A percentile compares a stretch with the other conserved stretches of the same genome.
Evolutionary conservation across 2,888 invertebrate species (phyloP).

Genomic region (Dicycla oo): DNA sequence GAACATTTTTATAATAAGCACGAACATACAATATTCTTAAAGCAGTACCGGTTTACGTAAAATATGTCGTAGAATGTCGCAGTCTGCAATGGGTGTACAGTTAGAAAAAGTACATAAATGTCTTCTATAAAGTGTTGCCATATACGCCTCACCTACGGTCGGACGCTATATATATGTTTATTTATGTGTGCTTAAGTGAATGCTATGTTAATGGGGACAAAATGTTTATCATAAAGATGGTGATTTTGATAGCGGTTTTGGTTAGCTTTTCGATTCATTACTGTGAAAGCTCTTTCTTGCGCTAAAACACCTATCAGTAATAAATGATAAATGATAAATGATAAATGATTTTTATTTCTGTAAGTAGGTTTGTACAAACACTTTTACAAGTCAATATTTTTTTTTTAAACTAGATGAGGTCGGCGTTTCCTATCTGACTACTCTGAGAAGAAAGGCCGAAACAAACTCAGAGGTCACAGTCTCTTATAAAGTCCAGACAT

Average conservation of each 20-base stretch:
- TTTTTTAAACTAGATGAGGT: too few relatives aligned
- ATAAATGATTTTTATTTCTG: too few relatives aligned
- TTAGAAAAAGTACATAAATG: constrained; percentile 66
- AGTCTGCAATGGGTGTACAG: constrained; percentile 61
- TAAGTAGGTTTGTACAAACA: too few relatives aligned
- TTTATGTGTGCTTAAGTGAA: constrained; percentile 63
- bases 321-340: too few relatives aligned
- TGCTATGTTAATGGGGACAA: constrained; percentile 62
- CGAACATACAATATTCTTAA: constrained; percentile 45
- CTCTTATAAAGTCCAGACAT: too few relatives aligned
- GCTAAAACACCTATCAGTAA: background rate
- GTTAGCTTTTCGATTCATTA: constrained; percentile 3
- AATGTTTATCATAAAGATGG: constrained; percentile 52
- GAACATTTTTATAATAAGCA: constrained; percentile 61
- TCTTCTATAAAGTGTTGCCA: constrained; percentile 57
- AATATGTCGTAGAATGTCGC: constrained; percentile 65
- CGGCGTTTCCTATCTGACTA: too few relatives aligned
- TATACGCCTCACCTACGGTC: constrained; percentile 63
- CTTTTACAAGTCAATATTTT: too few relatives aligned
- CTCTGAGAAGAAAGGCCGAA: too few relatives aligned
- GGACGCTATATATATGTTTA: constrained; percentile 38
- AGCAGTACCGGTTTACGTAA: constrained; percentile 60
- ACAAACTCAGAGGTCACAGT: too few relatives aligned
- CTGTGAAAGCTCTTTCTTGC: background rate
- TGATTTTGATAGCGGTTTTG: constrained; percentile 32